Evolutionary conservation across 2,888 invertebrate genomes (phyloP).

Genomic region (Athalia circularis): DNA sequence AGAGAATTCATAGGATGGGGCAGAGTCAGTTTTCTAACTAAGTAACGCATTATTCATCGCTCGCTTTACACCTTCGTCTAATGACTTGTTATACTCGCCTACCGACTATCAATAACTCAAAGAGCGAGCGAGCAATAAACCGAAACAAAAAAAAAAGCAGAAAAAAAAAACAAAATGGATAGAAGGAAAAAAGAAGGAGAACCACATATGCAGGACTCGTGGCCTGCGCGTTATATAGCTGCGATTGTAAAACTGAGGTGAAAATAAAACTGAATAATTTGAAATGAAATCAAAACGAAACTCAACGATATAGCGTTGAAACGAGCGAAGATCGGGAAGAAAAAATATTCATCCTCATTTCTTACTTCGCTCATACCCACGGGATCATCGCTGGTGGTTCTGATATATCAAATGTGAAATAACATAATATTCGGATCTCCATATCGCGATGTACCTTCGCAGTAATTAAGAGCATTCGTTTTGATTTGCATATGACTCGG

Average conservation of each 20-base stretch:
- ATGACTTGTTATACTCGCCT: slow-evolving; percentile 63
- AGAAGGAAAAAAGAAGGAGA: neutral
- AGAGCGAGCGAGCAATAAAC: neutral
- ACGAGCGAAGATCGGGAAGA: too few species aligned
- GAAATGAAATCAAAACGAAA: too few species aligned
- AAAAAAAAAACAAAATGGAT: neutral
- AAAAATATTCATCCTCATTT: slow-evolving; percentile 3
- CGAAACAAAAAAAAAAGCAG: neutral
- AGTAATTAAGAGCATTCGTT: slow-evolving; percentile 43
- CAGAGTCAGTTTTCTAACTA: slow-evolving; percentile 39
- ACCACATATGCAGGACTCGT: too few species aligned
- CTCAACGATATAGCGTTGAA: too few species aligned
- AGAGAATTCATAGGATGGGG: neutral
- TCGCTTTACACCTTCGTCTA: slow-evolving; percentile 50
- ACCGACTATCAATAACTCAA: slow-evolving; percentile 66
- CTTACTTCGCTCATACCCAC: neutral
- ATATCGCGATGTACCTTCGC: neutral
- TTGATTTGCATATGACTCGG: slow-evolving; percentile 44
- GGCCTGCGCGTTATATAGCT: neutral
- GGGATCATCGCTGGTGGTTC: slow-evolving; percentile 26
- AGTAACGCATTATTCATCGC: slow-evolving; percentile 48
- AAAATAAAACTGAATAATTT: too few species aligned
- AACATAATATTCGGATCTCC: slow-evolving; percentile 19
- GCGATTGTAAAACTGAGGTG: neutral
- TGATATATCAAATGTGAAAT: neutral